Evolutionary conservation across 2,113 vertebrate genomes (phyloP), one percentile per base, ranked within the genome.

Genomic region (Barnardius zonarius): DNA sequence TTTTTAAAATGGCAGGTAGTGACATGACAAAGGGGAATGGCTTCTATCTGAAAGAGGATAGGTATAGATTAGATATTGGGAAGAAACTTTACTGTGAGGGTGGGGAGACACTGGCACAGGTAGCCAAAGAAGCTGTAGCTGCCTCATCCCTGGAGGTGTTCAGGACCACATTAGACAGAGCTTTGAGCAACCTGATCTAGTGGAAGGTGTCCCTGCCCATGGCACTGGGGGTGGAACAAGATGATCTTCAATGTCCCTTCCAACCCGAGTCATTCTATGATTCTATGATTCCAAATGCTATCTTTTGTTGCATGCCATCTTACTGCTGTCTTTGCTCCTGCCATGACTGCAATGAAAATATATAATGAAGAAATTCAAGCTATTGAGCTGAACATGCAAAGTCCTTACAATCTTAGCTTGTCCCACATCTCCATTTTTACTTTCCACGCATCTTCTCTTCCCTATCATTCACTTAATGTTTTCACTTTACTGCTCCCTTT

Each of bases 401-500:
- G 30, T 64, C 27, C 80, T 68, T 59, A 84, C 14, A 81, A 52
- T 67, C 61, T 72, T 61, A 44, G 35, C 23, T 54, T 86, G 64
- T 44, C 37, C 48, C 44, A 35, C 44, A 44, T 46, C 48, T 84
- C 62, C 35, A 15, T 84, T 92, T 92, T 68, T 72, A 90, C 54
- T 70, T 93, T 70, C 54, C 8, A 17, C 15, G 10, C n/a, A 66
- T 72, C 43, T 92, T 95, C 73, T 69, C 18, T 28, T 83, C 44
- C 30, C 39, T 79, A 16, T 62, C 51, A 4, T 64, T 94, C 66
- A 61, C 51, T 93, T 90, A 81, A 25, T 88, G 82, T 92, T 95
- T 97, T 92, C 48, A 76, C 44, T 69, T 90, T 94, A 96, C 68
- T 82, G 57, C 19, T 90, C 68, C 24, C 51, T 95, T 94, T 88